Evolutionary conservation across 2,888 invertebrate species (phyloP).

Genomic region (Drosophila limbata): DNA sequence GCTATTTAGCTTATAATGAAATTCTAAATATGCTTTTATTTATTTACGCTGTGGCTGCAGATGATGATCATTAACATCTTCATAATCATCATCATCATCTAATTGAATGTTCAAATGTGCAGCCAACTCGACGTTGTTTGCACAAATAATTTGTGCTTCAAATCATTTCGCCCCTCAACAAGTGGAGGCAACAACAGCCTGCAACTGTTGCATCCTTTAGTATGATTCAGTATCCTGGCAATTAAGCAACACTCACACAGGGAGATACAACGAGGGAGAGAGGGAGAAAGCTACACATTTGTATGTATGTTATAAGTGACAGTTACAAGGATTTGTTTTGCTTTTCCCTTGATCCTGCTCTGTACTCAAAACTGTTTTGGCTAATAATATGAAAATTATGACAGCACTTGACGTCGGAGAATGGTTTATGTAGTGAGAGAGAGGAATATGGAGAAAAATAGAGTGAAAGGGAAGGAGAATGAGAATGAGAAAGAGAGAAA

Average conservation of each 20-base stretch:
- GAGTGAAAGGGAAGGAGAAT: too few relatives aligned
- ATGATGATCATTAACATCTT: not conserved
- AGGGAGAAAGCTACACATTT: slow-evolving; percentile 25
- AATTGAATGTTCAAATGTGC: slow-evolving; percentile 25
- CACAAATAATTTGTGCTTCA: slow-evolving; percentile 68
- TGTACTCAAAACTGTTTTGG: slow-evolving; percentile 22
- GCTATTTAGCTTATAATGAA: slow-evolving; percentile 48
- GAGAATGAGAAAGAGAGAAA: not conserved
- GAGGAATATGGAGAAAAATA: too few relatives aligned
- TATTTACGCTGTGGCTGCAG: slow-evolving; percentile 65
- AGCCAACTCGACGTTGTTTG: slow-evolving; percentile 54
- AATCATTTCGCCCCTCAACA: slow-evolving; percentile 40
- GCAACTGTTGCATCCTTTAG: slow-evolving; percentile 49
- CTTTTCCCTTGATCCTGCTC: not conserved
- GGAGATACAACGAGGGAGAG: slow-evolving; percentile 70
- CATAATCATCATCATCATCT: slow-evolving; percentile 1
- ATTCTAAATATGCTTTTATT: slow-evolving; percentile 74
- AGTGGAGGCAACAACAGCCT: slow-evolving; percentile 1
- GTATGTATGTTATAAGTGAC: slow-evolving; percentile 27
- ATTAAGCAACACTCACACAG: slow-evolving; percentile 79
- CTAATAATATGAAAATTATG: slow-evolving; percentile 71
- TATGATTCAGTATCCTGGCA: slow-evolving; percentile 61
- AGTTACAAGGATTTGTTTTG: slow-evolving; percentile 37
- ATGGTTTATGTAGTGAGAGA: slow-evolving; percentile 55
- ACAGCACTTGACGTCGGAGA: slow-evolving; percentile 71